phyloP scores from a whole-genome alignment of 1,140 invertebrate species.

The Camponotus pennsylvanicus region DNA sequence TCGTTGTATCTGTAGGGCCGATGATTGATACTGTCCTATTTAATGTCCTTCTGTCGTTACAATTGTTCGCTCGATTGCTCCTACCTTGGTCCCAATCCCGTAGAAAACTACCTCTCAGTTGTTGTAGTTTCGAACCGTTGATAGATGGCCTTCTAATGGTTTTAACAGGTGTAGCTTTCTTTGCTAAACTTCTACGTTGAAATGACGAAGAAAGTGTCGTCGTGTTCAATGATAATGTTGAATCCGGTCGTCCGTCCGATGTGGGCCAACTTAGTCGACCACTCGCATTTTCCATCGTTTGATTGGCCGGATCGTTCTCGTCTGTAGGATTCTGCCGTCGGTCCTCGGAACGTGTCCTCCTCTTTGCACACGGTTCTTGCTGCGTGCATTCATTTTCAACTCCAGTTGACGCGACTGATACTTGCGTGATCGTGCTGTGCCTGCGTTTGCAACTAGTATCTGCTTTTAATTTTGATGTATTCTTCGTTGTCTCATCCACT shows the following conservation, averaged over 20 bases:
- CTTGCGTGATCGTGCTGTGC: constrained; percentile 76
- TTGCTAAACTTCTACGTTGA: constrained; percentile 83
- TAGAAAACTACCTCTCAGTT: constrained; percentile 78
- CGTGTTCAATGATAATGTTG: constrained; percentile 49
- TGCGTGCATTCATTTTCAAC: constrained; percentile 51
- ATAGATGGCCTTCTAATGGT: constrained; percentile 81
- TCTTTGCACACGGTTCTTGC: constrained; percentile 76
- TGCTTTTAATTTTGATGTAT: not conserved
- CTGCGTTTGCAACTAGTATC: constrained; percentile 70
- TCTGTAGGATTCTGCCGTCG: constrained; percentile 75
- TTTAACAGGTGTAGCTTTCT: constrained; percentile 83
- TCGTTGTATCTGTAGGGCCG: constrained; percentile 61
- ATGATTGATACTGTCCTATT: constrained; percentile 64
- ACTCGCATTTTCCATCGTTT: constrained; percentile 70
- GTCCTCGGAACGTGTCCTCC: constrained; percentile 83
- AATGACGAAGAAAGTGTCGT: constrained; percentile 77
- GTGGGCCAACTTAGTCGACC: constrained; percentile 78
- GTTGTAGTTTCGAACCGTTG: constrained; percentile 78
- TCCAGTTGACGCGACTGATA: constrained; percentile 11
- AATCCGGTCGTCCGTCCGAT: constrained; percentile 54
- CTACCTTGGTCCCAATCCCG: constrained; percentile 81
- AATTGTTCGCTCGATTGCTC: constrained; percentile 65
- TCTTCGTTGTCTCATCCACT: constrained; percentile 37
- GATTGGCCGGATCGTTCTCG: constrained; percentile 83
- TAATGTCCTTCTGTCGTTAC: constrained; percentile 66